Base-by-base conservation (phyloP, 2,797 vertebrate genomes). In the Astyanax mexicanus region DNA sequence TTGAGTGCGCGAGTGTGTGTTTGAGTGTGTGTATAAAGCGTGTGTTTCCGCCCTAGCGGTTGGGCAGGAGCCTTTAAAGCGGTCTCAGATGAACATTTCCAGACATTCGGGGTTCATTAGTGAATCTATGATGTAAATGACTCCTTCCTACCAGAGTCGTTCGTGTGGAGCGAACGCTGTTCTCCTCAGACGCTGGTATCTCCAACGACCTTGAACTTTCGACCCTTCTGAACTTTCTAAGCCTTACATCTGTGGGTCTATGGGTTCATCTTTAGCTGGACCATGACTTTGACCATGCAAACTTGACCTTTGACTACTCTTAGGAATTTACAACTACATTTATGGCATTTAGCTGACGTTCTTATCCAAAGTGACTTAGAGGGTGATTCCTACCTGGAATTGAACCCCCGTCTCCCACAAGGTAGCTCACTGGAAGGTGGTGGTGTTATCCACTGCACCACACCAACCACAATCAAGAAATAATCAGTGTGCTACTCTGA, bases 11-110 rank as follows among this genome's bases (percentile, higher is more conserved):
- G 55, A 58, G 55, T 37, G 57, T n/a, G 13, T 60, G 7, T 37
- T 57, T n/a, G 60, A 13, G 60, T 62, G n/a, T 40, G 58, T 38
- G 35, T 61, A 58, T n/a, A 13, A 13, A 47, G 44, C 44, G 17
- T 6, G 47, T 21, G 47, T 51, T 21, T 51, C n/a, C n/a, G n/a
- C n/a, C 17, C 6, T 10, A 27, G 51, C 21, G 51, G 51, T 54
- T 4, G 12, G 27, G 25, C 25, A 7, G 15, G 54, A 29, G 25
- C 27, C 27, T 57, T 57, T 17, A 57, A 57, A 29, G 23, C 54
- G 4, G 12, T 17, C 54, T 57, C 54, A 32, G 27, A 57, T 57
- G 23, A 57, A 57, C 54, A 57, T 57, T 57, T 57, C 54, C 54
- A 57, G 54, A 57, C 54, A 0, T 29, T 32, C 52, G 6, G 15